Base-by-base conservation (phyloP, 2,888 invertebrate genomes). In the Chaitophorus viminalis region DNA sequence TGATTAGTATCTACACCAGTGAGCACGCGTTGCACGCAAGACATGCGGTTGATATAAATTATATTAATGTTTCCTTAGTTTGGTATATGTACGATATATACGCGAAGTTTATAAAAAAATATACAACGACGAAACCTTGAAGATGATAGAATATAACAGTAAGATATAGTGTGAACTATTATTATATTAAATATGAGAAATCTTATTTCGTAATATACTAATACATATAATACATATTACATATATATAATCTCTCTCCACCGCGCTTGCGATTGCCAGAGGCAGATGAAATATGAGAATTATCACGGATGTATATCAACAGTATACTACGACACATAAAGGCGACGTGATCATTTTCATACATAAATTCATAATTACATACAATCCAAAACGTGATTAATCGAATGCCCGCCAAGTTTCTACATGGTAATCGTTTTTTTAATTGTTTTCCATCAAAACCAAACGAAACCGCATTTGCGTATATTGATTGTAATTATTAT, bases 61-160 rank as follows among this genome's bases (percentile, higher is more conserved):
- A n/a, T 9, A 29, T n/a, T 29, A 68, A 29, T 68, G 29, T 68
- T 68, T 29, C 29, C 17, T 70, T 31, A 29, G 29, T 31, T 31
- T 5, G 9, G 29, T 9, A 68, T 17, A 14, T 31, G 4, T 11
- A 31, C 70, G 17, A 46, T 70, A 4, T 17, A 29, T 17, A 31
- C 29, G 29, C n/a, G n/a, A 6, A 5, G 31, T 14, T 31, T 31
- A 17, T 70, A 70, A 2, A 25, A 36, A 74, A 21, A 4, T n/a
- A n/a, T n/a, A n/a, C n/a, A n/a, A 36, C 31, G 36, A 68, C 36
- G 72, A 77, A 54, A 77, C 77, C 77, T 77, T 77, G 77, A 31
- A 21, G 77, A 52, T 31, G 77, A 52, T 52, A 31, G 8, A 46
- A 46, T 46, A 46, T n/a, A 1, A n/a, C 29, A 17, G 6, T 31